A percentile compares a stretch with the other conserved stretches of the same genome.
phyloP scores from a whole-genome alignment of 2,888 invertebrate genomes.

The Invenusta paracnida region DNA sequence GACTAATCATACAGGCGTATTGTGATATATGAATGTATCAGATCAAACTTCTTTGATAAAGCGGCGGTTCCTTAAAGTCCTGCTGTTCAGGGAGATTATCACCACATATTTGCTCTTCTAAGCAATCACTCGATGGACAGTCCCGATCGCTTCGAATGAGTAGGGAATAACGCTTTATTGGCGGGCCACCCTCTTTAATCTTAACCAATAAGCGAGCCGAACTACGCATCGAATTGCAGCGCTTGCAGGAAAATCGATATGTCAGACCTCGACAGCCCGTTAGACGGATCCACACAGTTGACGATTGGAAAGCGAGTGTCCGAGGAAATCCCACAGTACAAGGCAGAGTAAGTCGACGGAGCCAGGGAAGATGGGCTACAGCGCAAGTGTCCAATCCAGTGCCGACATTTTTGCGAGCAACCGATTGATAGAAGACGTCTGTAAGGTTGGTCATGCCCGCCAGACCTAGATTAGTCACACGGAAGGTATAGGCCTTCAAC shows the following conservation, averaged over 20 bases:
- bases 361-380: not conserved
- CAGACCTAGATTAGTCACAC: not conserved
- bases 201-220: not conserved
- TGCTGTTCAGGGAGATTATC: not conserved
- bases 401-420: not conserved
- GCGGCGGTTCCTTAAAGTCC: not conserved
- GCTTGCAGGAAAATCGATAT: not conserved
- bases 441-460: not conserved
- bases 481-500: not conserved
- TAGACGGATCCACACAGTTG: not conserved
- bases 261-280: not conserved
- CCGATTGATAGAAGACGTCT: conserved; percentile 4
- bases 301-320: not conserved
- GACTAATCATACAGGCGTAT: too few relatives aligned
- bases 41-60: too few relatives aligned
- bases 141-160: not conserved
- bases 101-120: not conserved
- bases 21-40: too few relatives aligned
- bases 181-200: not conserved
- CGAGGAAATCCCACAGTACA: not conserved
- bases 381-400: not conserved
- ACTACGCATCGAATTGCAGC: not conserved
- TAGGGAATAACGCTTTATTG: not conserved
- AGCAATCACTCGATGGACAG: not conserved
- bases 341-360: not conserved